These are phyloP conservation scores for Cnemophilus loriae DNA, from an alignment of 2,113 vertebrate species.

Conservation along the genomic window DNA sequence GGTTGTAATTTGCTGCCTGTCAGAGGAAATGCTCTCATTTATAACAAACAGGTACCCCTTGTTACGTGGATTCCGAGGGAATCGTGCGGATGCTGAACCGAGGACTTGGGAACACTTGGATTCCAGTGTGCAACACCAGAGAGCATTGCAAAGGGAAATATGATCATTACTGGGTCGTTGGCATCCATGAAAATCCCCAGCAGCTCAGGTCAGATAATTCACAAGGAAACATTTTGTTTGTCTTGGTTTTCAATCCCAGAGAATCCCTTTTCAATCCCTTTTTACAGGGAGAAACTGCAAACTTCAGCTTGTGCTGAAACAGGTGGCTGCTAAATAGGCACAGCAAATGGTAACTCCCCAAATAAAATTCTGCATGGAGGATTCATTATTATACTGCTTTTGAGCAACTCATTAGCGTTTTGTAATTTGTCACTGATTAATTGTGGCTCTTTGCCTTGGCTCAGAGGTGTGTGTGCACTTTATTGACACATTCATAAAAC, in stretches of 20 bases:
- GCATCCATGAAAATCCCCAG: constrained; percentile 90
- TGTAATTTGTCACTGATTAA: neutral
- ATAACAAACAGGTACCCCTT: constrained; percentile 80
- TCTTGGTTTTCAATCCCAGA: neutral
- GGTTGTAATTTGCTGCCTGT: neutral
- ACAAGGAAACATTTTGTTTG: neutral
- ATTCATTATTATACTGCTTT: neutral
- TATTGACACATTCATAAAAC: neutral
- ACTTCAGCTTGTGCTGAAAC: neutral
- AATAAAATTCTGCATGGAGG: neutral
- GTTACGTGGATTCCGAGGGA: constrained; percentile 87
- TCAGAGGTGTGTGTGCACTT: neutral
- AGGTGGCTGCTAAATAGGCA: neutral
- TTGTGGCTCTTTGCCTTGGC: neutral
- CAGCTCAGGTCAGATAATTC: constrained; percentile 84
- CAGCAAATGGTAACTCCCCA: neutral
- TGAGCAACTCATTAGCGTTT: neutral
- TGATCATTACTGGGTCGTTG: constrained; percentile 95
- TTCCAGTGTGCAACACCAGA: constrained; percentile 85
- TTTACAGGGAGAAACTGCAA: neutral
- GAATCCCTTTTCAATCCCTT: neutral
- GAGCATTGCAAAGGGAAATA: constrained; percentile 92
- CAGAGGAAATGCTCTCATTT: neutral
- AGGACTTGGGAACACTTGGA: constrained; percentile 84
- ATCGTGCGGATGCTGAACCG: constrained; percentile 88